A percentile compares a stretch with the other conserved stretches of the same genome.
Evolutionary conservation across 2,888 invertebrate species (phyloP).

Genomic region (Stictocephala bisonia): DNA sequence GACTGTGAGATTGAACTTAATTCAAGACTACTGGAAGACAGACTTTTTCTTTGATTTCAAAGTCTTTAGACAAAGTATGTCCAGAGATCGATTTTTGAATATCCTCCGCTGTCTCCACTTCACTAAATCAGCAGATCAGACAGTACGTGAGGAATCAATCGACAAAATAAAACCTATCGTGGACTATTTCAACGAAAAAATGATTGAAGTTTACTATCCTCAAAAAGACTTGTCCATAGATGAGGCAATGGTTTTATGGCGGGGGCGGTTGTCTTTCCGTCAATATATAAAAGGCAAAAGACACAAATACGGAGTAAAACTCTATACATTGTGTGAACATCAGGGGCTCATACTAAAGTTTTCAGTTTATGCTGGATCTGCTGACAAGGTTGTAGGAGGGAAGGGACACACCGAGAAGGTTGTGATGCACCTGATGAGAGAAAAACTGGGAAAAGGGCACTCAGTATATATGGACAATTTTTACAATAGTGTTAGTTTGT

Average conservation of each 20-base stretch:
- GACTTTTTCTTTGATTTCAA: conserved; percentile 38
- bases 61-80: conserved; percentile 33
- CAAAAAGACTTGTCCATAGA: conserved; percentile 19
- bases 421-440: conserved; percentile 7
- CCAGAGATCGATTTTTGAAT: conserved; percentile 40
- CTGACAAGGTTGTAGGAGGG: background rate
- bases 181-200: conserved; percentile 21
- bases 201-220: conserved; percentile 2
- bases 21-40: conserved; percentile 46
- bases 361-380: background rate
- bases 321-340: conserved; percentile 4
- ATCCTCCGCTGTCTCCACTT: conserved; percentile 43
- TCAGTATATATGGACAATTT: conserved; percentile 12
- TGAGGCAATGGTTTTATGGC: conserved; percentile 29
- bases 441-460: too few relatives aligned
- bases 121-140: background rate
- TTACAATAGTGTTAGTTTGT: conserved; percentile 9
- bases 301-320: conserved; percentile 15
- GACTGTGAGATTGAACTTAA: conserved; percentile 40
- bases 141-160: background rate
- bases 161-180: conserved; percentile 5
- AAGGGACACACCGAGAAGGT: conserved; percentile 1
- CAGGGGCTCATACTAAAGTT: conserved; percentile 2
- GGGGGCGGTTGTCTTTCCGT: background rate
- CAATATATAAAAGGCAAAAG: conserved; percentile 16